Evolutionary conservation across 2,797 vertebrate species (phyloP), one percentile per base, ranked within the genome.

Genomic region (Intellagama lesueurii): DNA sequence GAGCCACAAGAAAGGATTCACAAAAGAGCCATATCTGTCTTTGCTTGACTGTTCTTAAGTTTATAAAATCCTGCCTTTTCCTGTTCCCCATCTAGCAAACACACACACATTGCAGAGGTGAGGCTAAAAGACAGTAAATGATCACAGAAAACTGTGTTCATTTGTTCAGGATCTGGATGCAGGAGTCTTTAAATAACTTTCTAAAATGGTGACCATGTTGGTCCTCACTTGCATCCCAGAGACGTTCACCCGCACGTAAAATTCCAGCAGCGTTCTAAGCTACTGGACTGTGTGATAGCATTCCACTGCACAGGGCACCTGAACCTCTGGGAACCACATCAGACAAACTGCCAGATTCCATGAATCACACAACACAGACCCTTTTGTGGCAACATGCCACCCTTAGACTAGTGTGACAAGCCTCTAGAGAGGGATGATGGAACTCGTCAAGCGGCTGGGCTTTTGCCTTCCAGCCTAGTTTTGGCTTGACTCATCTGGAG

Each of bases 221-320:
- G 52, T 28, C 56, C 4, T 47, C 47, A 5, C 73, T 47, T 8
- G 22, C 11, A 81, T 78, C 81, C 64, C 72, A 77, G 35, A 35
- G 30, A 8, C 28, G 5, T 4, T 6, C 19, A n/a, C 64, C 49
- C 79, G 56, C 35, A 75, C 0, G 28, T 7, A 52, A 30, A 35
- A 56, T 30, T 68, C 17, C 32, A 24, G 68, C n/a, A 47, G 8
- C 0, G 0, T 82, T 68, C 44, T 87, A 64, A 83, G 56, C 75
- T 80, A 35, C 80, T 83, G 75, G 26, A n/a, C 80, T 40, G 52
- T 79, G 75, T 72, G 69, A 76, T 81, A 85, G 78, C 85, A 69
- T 81, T 66, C 68, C 88, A 44, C 4, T 28, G 52, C 49, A 66
- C 12, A 30, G 2, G 32, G 56, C 82, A n/a, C 14, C 75, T 28